Conservation (phyloP, 1,140 invertebrate genomes). For the Eumaeus atala region DNA sequence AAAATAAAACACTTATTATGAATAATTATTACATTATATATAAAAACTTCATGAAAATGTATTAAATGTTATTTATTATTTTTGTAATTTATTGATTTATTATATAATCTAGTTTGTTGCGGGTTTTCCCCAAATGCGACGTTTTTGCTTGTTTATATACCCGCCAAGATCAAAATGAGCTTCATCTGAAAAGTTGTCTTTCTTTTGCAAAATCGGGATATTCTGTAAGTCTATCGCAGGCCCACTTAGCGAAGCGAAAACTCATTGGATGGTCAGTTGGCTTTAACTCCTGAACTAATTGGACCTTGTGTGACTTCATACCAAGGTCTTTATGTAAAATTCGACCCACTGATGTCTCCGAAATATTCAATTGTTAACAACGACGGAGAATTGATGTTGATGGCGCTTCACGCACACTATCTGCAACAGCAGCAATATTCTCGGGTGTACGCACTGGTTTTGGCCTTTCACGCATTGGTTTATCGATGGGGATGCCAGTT, state of each 20-base stretch:
- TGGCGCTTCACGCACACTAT: slow-evolving; percentile 16
- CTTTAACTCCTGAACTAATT: slow-evolving; percentile 16
- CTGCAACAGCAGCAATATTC: slow-evolving; percentile 20
- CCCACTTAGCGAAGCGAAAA: slow-evolving; percentile 16
- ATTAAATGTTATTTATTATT: no score
- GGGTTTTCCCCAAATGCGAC: no score
- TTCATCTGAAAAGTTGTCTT: no score
- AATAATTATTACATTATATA: no score
- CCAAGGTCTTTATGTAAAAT: slow-evolving; percentile 17
- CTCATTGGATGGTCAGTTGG: slow-evolving; percentile 18
- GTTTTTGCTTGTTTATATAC: no score
- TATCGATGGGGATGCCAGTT: slow-evolving; percentile 24
- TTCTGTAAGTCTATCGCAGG: slow-evolving; percentile 13
- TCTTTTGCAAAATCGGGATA: slow-evolving; percentile 12
- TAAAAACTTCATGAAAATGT: no score
- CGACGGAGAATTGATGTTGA: slow-evolving; percentile 14
- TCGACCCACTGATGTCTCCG: slow-evolving; percentile 14
- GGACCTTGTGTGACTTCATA: slow-evolving; percentile 15
- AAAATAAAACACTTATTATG: no score
- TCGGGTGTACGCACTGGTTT: slow-evolving; percentile 19
- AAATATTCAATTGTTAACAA: slow-evolving; percentile 16
- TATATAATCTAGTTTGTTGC: no score
- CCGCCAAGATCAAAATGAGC: no score
- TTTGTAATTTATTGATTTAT: no score
- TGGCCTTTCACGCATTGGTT: slow-evolving; percentile 23